Conservation (phyloP, 2,113 vertebrate genomes). For the Sigmodon hispidus region DNA sequence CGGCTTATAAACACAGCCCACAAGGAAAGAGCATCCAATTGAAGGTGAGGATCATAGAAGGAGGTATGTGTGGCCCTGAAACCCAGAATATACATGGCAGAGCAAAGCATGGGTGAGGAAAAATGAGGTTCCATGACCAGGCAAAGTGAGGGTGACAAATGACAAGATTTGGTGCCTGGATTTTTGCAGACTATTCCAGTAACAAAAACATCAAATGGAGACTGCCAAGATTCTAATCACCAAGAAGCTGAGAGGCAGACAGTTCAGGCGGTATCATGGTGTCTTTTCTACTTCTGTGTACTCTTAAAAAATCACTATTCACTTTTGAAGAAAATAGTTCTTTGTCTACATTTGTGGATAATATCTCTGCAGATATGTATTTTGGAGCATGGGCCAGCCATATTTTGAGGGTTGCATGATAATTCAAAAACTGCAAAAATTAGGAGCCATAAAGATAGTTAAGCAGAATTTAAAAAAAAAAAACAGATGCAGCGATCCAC, state of each 20-base stretch:
- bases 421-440: constrained; percentile 1
- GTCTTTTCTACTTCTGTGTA: not conserved
- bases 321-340: not conserved
- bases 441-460: not conserved
- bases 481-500: no score
- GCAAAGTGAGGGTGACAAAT: not conserved
- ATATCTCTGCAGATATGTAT: not conserved
- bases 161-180: not conserved
- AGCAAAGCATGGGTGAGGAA: not conserved
- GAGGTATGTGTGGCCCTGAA: fast-evolving
- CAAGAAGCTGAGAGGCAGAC: not conserved
- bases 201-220: not conserved
- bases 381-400: not conserved
- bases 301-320: not conserved
- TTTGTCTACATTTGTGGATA: not conserved
- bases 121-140: not conserved
- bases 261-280: not conserved
- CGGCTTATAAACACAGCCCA: not conserved
- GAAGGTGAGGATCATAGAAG: fast-evolving
- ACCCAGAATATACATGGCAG: fast-evolving
- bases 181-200: not conserved
- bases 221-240: not conserved
- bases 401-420: not conserved
- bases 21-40: not conserved
- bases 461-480: no score